Conservation (phyloP, 2,113 vertebrate species). For the Hypanus sabinus region DNA sequence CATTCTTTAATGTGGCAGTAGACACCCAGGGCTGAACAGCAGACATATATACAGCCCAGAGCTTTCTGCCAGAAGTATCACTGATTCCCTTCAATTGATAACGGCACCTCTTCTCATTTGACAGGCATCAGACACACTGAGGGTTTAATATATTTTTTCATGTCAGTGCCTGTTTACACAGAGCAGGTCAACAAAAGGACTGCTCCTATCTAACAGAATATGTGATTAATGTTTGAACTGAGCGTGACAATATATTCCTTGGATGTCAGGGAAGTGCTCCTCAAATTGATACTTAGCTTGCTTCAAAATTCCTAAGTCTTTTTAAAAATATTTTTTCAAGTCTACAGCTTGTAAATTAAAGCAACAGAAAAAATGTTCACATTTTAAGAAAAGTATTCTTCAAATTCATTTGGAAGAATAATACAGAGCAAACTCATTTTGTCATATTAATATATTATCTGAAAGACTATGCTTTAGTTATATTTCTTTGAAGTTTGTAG, state of each 20-base stretch:
- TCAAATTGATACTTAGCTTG: conserved; percentile 38
- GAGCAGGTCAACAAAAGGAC: conserved; percentile 58
- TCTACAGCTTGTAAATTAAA: background rate
- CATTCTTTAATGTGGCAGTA: conserved; percentile 18
- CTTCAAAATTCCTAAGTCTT: conserved; percentile 40
- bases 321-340: background rate
- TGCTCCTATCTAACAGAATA: conserved; percentile 51
- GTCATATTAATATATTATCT: too few species aligned
- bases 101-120: conserved; percentile 65
- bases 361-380: too few species aligned
- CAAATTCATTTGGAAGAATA: too few species aligned
- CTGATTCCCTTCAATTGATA: conserved; percentile 72
- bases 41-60: conserved; percentile 56
- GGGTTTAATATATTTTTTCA: conserved; percentile 58
- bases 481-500: too few species aligned
- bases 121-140: conserved; percentile 64
- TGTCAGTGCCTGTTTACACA: conserved; percentile 67
- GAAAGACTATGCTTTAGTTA: too few species aligned
- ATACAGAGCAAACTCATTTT: too few species aligned
- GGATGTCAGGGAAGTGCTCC: conserved; percentile 43
- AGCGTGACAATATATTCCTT: conserved; percentile 45
- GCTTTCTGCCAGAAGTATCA: conserved; percentile 56
- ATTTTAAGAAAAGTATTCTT: too few species aligned
- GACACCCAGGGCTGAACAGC: conserved; percentile 44
- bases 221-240: conserved; percentile 56